These are phyloP conservation scores for Lordiphosa andalusiaca DNA, from an alignment of 2,888 invertebrate species.

Conservation along the genomic window DNA sequence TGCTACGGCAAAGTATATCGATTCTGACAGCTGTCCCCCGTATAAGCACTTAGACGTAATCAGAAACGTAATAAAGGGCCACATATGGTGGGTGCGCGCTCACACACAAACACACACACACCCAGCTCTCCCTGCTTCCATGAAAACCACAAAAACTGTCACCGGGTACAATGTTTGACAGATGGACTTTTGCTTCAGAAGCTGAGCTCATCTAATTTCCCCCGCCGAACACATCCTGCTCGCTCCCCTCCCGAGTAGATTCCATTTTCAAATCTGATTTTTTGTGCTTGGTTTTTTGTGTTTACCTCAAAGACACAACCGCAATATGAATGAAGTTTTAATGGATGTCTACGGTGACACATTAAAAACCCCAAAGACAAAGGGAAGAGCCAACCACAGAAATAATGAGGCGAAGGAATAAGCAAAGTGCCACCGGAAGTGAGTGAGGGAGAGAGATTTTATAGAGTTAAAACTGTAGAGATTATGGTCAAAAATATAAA, in stretches of 20 bases:
- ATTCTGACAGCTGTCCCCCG: constrained; percentile 43
- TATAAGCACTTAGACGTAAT: constrained; percentile 62
- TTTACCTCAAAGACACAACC: constrained; percentile 26
- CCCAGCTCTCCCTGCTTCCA: neutral
- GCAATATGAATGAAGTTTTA: constrained; percentile 57
- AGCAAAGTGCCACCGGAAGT: constrained; percentile 15
- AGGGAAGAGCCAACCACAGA: constrained; percentile 16
- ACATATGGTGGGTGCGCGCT: constrained; percentile 48
- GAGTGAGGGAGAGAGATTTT: constrained; percentile 5
- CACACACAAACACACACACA: constrained; percentile 8
- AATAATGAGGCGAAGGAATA: constrained; percentile 21
- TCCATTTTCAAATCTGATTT: constrained; percentile 26
- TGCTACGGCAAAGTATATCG: constrained; percentile 17
- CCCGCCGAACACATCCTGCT: neutral
- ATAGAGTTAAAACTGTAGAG: too few relatives aligned
- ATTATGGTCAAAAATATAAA: too few relatives aligned
- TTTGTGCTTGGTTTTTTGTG: constrained; percentile 14
- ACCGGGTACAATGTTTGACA: constrained; percentile 60
- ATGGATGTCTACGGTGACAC: constrained; percentile 54
- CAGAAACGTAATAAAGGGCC: constrained; percentile 66
- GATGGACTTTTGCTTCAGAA: constrained; percentile 50
- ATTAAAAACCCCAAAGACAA: constrained; percentile 31
- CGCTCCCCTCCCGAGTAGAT: neutral
- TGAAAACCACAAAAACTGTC: constrained; percentile 54
- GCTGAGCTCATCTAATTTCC: constrained; percentile 64